These are phyloP conservation scores for Charanyca ferruginea DNA, from an alignment of 2,888 invertebrate species.

Conservation along the genomic window DNA sequence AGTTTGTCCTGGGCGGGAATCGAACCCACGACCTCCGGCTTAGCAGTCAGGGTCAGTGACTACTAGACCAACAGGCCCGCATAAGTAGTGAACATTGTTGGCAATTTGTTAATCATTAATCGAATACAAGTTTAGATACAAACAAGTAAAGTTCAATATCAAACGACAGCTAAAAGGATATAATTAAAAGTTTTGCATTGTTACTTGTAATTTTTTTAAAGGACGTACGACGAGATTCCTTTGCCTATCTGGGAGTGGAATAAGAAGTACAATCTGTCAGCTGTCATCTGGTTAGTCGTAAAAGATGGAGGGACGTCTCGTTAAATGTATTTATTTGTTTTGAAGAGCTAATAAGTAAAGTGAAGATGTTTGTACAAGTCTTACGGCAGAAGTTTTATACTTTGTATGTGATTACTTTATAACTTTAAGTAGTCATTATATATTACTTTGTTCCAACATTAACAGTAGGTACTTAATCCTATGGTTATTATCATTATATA, in stretches of 20 bases:
- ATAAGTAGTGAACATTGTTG: constrained; percentile 53
- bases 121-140: constrained; percentile 20
- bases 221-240: constrained; percentile 43
- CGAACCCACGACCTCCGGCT: too few species aligned
- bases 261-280: constrained; percentile 48
- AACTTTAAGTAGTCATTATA: neutral
- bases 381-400: neutral
- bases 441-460: too few species aligned
- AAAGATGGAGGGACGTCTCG: constrained; percentile 39
- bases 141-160: constrained; percentile 21
- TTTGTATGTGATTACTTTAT: neutral
- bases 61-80: too few species aligned
- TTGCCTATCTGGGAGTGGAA: constrained; percentile 41
- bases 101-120: constrained; percentile 36
- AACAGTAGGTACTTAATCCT: too few species aligned
- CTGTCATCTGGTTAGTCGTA: constrained; percentile 46
- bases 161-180: constrained; percentile 13
- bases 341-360: constrained; percentile 20
- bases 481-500: too few species aligned
- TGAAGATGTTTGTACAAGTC: constrained; percentile 3
- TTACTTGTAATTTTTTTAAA: constrained; percentile 35
- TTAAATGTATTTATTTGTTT: constrained; percentile 47
- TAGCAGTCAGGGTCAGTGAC: too few species aligned
- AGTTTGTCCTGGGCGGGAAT: too few species aligned
- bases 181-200: constrained; percentile 50